Conservation (phyloP, 2,113 vertebrate species). For the Dolichotis patagonum region DNA sequence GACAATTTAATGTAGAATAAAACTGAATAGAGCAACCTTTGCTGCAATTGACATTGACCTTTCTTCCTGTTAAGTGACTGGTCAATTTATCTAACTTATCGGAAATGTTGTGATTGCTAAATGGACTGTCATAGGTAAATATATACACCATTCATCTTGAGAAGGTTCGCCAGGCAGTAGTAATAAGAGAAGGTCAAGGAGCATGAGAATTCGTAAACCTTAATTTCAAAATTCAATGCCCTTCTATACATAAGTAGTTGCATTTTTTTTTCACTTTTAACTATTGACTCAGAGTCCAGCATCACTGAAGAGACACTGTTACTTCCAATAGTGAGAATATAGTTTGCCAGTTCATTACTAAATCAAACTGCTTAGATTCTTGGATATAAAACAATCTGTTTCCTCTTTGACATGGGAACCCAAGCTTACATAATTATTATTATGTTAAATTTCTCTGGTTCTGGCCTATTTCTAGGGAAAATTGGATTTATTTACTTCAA, state of each 20-base stretch:
- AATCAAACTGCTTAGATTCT: constrained; percentile 9
- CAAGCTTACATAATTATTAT: not conserved
- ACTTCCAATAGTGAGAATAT: not conserved
- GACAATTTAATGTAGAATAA: constrained; percentile 87
- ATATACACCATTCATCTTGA: constrained; percentile 85
- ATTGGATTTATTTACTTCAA: not conserved
- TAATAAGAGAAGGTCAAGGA: constrained; percentile 85
- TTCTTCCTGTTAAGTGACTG: constrained; percentile 85
- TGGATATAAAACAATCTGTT: constrained; percentile 1
- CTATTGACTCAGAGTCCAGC: not conserved
- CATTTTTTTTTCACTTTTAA: not conserved
- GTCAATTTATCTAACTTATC: constrained; percentile 89
- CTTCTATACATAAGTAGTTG: constrained; percentile 50
- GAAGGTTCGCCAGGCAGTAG: constrained; percentile 79
- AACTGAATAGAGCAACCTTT: constrained; percentile 86
- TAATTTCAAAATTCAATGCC: constrained; percentile 72
- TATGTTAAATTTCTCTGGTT: not conserved
- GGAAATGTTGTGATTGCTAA: constrained; percentile 85
- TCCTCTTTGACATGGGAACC: constrained; percentile 14
- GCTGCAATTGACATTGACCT: constrained; percentile 84
- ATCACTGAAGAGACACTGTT: not conserved
- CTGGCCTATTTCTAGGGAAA: not conserved
- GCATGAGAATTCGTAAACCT: constrained; percentile 76
- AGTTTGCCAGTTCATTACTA: not conserved
- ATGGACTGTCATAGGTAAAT: constrained; percentile 84